Evolutionary conservation across 2,113 vertebrate genomes (phyloP).

Genomic region (Melospiza melodia): DNA sequence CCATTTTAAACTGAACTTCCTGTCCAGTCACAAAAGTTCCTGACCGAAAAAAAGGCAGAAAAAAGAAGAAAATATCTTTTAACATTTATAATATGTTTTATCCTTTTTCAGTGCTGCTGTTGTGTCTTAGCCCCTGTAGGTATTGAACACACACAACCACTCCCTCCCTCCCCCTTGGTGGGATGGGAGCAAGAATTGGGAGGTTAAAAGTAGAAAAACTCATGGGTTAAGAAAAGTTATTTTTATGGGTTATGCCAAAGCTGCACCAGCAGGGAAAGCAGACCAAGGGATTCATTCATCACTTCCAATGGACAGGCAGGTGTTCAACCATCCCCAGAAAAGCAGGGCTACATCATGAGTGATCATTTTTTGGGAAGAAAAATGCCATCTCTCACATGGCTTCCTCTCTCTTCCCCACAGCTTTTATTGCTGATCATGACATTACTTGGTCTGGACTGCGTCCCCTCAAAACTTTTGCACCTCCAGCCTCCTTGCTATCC

Average conservation of each 20-base stretch:
- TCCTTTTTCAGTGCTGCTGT: not conserved
- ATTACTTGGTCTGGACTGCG: not conserved
- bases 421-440: not conserved
- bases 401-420: not conserved
- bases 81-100: not conserved
- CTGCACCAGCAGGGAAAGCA: not conserved
- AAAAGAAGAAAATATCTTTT: not conserved
- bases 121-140: not conserved
- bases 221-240: not conserved
- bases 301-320: too few species aligned
- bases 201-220: not conserved
- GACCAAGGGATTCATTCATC: not conserved
- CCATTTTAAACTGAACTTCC: not conserved
- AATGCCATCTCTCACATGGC: accelerated
- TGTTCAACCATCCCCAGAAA: not conserved
- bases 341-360: accelerated
- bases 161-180: accelerated
- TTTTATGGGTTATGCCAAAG: not conserved
- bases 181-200: not conserved
- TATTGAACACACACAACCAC: not conserved
- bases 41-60: not conserved
- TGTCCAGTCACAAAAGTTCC: not conserved
- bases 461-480: not conserved
- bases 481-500: accelerated
- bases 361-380: not conserved